Evolutionary conservation across 2,113 vertebrate genomes (phyloP).

Genomic region (Aptenodytes forsteri): DNA sequence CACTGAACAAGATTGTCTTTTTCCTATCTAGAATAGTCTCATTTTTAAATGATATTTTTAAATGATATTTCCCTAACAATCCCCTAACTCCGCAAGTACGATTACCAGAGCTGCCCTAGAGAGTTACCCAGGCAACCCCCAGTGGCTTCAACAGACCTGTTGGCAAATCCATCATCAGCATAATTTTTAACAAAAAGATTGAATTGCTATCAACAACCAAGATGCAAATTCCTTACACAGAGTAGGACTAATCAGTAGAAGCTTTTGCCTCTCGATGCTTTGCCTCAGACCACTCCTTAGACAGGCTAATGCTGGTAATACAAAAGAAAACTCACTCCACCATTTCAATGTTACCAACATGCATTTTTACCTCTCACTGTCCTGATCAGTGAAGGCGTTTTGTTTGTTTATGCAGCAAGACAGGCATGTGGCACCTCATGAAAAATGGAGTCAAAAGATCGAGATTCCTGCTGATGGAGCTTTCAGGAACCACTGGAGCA

Average conservation of each 20-base stretch:
- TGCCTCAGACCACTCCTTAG: background rate
- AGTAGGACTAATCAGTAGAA: background rate
- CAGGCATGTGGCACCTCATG: background rate
- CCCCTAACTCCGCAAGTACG: background rate
- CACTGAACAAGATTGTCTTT: background rate
- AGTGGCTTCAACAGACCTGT: background rate
- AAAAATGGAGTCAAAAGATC: background rate
- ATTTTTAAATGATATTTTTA: background rate
- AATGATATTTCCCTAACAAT: background rate
- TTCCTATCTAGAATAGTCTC: background rate
- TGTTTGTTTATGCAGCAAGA: background rate
- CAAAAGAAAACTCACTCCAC: background rate
- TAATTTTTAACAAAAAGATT: background rate
- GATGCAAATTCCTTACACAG: background rate
- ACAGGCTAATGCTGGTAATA: background rate
- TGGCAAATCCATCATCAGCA: background rate
- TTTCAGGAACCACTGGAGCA: background rate
- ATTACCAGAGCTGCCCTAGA: background rate
- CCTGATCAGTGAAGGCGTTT: background rate
- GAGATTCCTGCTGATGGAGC: background rate
- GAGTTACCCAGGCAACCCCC: background rate
- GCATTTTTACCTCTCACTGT: background rate
- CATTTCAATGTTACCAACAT: background rate
- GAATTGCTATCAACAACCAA: background rate
- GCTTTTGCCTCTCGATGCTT: background rate